Base-by-base conservation (phyloP, 1,140 invertebrate genomes). In the Dendrolimus kikuchii region DNA sequence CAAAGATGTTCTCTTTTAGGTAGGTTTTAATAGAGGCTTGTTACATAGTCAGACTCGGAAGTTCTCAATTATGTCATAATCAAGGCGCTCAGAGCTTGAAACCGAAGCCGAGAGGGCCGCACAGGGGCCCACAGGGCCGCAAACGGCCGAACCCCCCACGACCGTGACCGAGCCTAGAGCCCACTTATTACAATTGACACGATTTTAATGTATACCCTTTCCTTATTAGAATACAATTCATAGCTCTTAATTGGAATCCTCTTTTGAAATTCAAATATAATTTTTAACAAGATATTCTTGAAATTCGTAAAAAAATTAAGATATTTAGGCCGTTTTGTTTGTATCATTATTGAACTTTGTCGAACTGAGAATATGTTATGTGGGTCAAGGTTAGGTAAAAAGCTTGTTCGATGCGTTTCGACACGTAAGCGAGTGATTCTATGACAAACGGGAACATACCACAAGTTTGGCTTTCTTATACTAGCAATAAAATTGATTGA, bases 51-150 rank as follows among this genome's bases (percentile, higher is more conserved):
- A 67, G 66, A 57, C 57, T 55, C 67, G 73, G 71, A 74, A 74
- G 66, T 64, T 69, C 72, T 78, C 68, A 74, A 75, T 78, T 78
- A 78, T 56, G 58, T 59, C 66, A 73, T 71, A 73, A 74, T 71
- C 68, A 69, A 66, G 60, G 66, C 64, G 51, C 60, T 59, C 58
- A 62, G 59, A 10, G 2, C 45, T 50, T 10, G 40, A 50, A 39
- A n/a, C 56, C 54, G 57, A 60, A 51, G 63, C 54, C 44, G 50
- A 41, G 56, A 56, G 56, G 48, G 54, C 54, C 49, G 47, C 52
- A 54, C 43, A 46, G 40, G 40, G n/a, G 1, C 9, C 40, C 40
- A 6, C 54, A 39, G 49, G 50, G 51, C 40, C 43, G 46, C 7
- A 46, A 46, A 44, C 51, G 7, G 37, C 41, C 39, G 40, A 48